Percentiles rank a stretch among this genome's conserved stretches.
Conservation (phyloP, 2,113 vertebrate species). For the Percopsis transmontana region DNA sequence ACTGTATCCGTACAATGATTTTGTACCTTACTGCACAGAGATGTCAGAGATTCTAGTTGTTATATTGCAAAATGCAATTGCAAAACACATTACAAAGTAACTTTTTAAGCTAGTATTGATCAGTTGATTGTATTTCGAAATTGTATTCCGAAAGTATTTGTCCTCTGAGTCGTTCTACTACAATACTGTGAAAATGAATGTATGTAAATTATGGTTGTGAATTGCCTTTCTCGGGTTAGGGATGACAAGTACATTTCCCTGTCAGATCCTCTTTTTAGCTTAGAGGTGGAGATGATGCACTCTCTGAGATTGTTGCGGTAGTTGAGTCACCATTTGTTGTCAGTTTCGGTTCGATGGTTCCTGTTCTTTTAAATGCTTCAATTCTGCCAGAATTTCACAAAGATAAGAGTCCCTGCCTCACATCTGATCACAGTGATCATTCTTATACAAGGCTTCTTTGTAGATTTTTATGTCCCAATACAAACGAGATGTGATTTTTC, state of each 20-base stretch:
- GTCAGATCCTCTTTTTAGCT: constrained; percentile 7
- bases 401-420: constrained; percentile 22
- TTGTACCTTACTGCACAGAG: constrained; percentile 62
- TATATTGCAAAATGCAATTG: background rate
- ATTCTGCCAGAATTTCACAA: constrained; percentile 1
- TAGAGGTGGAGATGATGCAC: constrained; percentile 10
- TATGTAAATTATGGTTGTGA: constrained; percentile 29
- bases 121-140: constrained; percentile 29
- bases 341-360: constrained; percentile 25
- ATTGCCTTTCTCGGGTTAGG: constrained; percentile 6
- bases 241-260: constrained; percentile 18
- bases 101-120: constrained; percentile 28
- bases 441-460: background rate
- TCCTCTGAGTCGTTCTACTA: constrained; percentile 10
- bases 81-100: constrained; percentile 1
- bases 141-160: constrained; percentile 12
- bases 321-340: constrained; percentile 43
- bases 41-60: constrained; percentile 53
- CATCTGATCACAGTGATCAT: constrained; percentile 37
- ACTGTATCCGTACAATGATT: constrained; percentile 41
- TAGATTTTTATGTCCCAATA: background rate
- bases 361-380: constrained; percentile 18
- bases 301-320: constrained; percentile 23
- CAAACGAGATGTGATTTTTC: constrained; percentile 35
- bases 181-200: constrained; percentile 15